Evolutionary conservation across 2,797 vertebrate genomes (phyloP).

Genomic region (Pangasius macronema): DNA sequence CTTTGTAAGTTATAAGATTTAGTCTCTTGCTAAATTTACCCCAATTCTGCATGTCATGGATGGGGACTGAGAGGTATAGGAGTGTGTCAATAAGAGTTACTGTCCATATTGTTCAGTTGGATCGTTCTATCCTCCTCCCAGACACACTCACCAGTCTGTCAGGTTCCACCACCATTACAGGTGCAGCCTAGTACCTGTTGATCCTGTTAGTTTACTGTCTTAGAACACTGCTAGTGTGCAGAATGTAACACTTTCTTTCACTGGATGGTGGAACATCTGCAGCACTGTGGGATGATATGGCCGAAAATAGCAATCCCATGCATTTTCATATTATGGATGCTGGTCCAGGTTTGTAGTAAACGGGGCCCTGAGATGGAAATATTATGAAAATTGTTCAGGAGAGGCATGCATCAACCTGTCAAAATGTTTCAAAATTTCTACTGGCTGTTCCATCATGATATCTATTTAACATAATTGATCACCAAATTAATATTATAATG

Average conservation of each 20-base stretch:
- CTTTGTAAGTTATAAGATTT: not conserved
- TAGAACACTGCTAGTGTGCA: not conserved
- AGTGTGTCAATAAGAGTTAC: not conserved
- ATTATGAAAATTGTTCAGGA: not conserved
- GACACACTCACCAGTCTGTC: not conserved
- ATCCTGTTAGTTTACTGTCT: not conserved
- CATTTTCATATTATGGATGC: not conserved
- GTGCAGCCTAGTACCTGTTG: not conserved
- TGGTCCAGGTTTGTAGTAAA: not conserved
- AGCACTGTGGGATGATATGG: not conserved
- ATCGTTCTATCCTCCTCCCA: not conserved
- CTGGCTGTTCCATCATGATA: not conserved
- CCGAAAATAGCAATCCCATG: not conserved
- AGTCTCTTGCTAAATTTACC: not conserved
- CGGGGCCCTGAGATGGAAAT: not conserved
- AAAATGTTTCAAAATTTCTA: not conserved
- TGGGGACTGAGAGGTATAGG: not conserved
- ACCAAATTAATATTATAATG: not conserved
- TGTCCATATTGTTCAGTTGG: not conserved
- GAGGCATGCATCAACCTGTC: not conserved
- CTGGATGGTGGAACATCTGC: not conserved
- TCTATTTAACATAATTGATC: not conserved
- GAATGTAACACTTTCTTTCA: not conserved
- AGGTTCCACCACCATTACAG: not conserved
- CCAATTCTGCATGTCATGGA: not conserved